A percentile compares a stretch with the other conserved stretches of the same genome.
Evolutionary conservation across 64 coral and sea anemone genomes (phyloP).

Genomic region (Anthopleura sola): DNA sequence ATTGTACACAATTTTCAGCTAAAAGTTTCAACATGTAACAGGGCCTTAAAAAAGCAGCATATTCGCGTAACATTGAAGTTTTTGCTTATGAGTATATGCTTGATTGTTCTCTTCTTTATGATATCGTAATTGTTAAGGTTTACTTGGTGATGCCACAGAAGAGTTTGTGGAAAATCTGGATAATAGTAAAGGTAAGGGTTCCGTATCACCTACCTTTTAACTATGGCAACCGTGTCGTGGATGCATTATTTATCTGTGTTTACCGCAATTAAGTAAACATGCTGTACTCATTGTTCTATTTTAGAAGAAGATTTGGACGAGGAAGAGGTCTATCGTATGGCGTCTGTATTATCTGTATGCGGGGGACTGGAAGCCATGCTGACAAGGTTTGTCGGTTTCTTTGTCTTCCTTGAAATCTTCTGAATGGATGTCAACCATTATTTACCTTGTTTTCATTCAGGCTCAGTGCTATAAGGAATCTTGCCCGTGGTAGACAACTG

Average conservation of each 20-base stretch:
- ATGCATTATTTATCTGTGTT: too few species aligned
- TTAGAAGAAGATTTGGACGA: conserved; percentile 87
- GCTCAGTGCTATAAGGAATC: conserved; percentile 73
- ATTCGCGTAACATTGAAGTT: not conserved
- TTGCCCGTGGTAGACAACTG: conserved; percentile 85
- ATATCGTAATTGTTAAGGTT: conserved; percentile 28
- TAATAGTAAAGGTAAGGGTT: conserved; percentile 65
- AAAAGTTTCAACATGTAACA: too few species aligned
- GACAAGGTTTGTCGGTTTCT: conserved; percentile 46
- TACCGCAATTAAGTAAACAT: too few species aligned
- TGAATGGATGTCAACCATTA: too few species aligned
- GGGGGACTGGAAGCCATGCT: conserved; percentile 97
- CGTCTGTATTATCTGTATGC: conserved; percentile 83
- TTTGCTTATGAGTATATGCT: not conserved
- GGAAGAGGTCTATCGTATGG: conserved; percentile 91
- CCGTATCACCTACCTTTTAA: not conserved
- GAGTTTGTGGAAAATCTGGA: conserved; percentile 95
- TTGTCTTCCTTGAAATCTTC: not conserved
- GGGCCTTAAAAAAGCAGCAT: too few species aligned
- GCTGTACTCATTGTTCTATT: not conserved
- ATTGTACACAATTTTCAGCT: too few species aligned
- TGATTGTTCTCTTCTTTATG: not conserved
- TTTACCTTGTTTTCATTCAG: not conserved
- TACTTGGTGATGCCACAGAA: conserved; percentile 96
- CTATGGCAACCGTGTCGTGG: not conserved